A percentile compares a stretch with the other conserved stretches of the same genome.
Evolutionary conservation across 2,797 vertebrate genomes (phyloP).

Genomic region (Taeniopygia guttata): DNA sequence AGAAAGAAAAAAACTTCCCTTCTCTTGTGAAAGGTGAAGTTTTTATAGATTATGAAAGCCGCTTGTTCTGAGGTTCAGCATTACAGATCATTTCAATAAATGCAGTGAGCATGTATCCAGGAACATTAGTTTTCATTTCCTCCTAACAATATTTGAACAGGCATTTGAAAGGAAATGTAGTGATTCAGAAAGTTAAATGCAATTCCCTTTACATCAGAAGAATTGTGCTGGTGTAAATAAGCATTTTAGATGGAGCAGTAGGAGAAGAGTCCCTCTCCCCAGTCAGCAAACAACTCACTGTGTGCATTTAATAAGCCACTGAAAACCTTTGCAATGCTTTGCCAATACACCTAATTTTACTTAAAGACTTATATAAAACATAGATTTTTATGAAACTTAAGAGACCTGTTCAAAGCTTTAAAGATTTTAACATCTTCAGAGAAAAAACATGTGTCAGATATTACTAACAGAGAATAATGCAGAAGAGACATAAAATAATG

Average conservation of each 20-base stretch:
- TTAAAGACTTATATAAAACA: background rate
- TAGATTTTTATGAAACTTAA: background rate
- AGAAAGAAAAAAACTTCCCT: background rate
- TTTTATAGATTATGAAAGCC: background rate
- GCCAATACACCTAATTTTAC: background rate
- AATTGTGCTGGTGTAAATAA: background rate
- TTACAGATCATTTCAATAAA: conserved; percentile 8
- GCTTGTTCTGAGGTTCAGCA: background rate
- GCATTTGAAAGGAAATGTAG: background rate
- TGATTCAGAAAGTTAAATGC: background rate
- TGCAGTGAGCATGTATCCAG: background rate
- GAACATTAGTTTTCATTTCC: background rate
- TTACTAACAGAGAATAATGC: background rate
- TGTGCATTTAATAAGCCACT: background rate
- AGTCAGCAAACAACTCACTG: background rate
- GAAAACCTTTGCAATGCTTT: background rate
- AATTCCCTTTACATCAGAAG: background rate
- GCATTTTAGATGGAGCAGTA: background rate
- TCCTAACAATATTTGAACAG: background rate
- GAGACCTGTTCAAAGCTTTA: background rate
- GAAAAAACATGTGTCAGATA: background rate
- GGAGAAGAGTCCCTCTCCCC: background rate
- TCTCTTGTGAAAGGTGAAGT: background rate
- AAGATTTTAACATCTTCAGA: background rate
- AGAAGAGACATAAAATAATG: background rate